These are phyloP conservation scores for Drosophila repletoides DNA, from an alignment of 1,140 invertebrate species.

Conservation along the genomic window DNA sequence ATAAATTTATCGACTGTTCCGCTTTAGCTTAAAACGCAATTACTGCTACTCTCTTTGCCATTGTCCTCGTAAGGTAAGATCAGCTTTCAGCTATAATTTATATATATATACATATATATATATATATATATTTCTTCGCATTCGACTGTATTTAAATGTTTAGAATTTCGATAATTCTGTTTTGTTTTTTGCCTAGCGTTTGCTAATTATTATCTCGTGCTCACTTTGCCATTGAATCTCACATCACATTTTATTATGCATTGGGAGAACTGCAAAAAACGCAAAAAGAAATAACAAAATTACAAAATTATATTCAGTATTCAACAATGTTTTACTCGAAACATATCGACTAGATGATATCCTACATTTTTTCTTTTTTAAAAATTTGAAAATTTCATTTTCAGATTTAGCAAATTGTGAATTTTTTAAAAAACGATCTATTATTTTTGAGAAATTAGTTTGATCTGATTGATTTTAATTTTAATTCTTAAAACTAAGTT, in stretches of 20 bases:
- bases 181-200: slow-evolving; percentile 10
- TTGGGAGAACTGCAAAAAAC: slow-evolving; percentile 26
- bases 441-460: too few species aligned
- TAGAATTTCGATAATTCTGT: neutral
- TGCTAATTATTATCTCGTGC: slow-evolving; percentile 33
- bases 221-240: slow-evolving; percentile 26
- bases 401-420: too few species aligned
- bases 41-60: slow-evolving; percentile 21
- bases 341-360: neutral
- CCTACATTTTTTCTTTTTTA: too few species aligned
- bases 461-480: too few species aligned
- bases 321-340: neutral
- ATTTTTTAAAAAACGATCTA: too few species aligned
- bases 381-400: too few species aligned
- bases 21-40: slow-evolving; percentile 14
- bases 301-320: neutral
- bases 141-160: neutral
- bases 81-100: too few species aligned
- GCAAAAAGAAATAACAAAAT: neutral
- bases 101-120: too few species aligned
- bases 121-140: too few species aligned
- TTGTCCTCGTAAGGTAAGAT: too few species aligned
- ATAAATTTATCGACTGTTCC: slow-evolving; percentile 17
- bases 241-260: slow-evolving; percentile 14
- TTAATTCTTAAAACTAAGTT: too few species aligned